Percentiles rank a stretch among this genome's conserved stretches.
Evolutionary conservation across 2,113 vertebrate species (phyloP).

Genomic region (Nothoprocta perdicaria): DNA sequence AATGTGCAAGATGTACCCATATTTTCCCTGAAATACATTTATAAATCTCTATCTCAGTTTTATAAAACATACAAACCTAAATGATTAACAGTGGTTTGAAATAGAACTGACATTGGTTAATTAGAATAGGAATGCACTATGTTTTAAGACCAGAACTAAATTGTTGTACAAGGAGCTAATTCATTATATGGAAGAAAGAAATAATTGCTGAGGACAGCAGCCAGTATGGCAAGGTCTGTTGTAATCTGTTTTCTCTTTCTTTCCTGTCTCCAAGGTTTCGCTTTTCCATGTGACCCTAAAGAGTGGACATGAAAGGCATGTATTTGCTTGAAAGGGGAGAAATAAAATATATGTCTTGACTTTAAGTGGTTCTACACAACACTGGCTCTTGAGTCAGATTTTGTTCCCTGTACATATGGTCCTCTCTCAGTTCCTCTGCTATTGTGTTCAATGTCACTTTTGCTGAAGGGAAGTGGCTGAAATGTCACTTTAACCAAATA

Average conservation of each 20-base stretch:
- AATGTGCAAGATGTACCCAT: background rate
- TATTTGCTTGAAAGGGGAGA: slow-evolving; percentile 57
- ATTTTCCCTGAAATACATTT: background rate
- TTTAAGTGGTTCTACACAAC: slow-evolving; percentile 40
- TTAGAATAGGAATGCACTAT: slow-evolving; percentile 34
- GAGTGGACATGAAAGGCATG: slow-evolving; percentile 30
- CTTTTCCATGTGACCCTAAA: slow-evolving; percentile 31
- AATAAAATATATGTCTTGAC: slow-evolving; percentile 44
- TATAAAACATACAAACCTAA: slow-evolving; percentile 19
- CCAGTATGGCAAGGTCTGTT: background rate
- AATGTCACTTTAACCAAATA: slow-evolving; percentile 22
- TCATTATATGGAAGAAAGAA: background rate
- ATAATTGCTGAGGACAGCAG: background rate
- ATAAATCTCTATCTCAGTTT: background rate
- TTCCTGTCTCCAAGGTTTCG: slow-evolving; percentile 4
- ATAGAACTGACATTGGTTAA: slow-evolving; percentile 22
- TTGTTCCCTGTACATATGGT: slow-evolving; percentile 20
- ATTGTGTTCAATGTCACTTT: slow-evolving; percentile 46
- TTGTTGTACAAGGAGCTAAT: slow-evolving; percentile 27
- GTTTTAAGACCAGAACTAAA: slow-evolving; percentile 21
- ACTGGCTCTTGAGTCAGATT: slow-evolving; percentile 35
- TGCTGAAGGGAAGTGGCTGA: slow-evolving; percentile 47
- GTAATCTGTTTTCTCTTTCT: slow-evolving; percentile 42
- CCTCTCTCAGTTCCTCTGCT: slow-evolving; percentile 14
- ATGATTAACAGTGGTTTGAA: slow-evolving; percentile 32